A percentile compares a stretch with the other conserved stretches of the same genome.
Conservation (phyloP, 2,888 invertebrate genomes). For the Leucophenga maculata region DNA sequence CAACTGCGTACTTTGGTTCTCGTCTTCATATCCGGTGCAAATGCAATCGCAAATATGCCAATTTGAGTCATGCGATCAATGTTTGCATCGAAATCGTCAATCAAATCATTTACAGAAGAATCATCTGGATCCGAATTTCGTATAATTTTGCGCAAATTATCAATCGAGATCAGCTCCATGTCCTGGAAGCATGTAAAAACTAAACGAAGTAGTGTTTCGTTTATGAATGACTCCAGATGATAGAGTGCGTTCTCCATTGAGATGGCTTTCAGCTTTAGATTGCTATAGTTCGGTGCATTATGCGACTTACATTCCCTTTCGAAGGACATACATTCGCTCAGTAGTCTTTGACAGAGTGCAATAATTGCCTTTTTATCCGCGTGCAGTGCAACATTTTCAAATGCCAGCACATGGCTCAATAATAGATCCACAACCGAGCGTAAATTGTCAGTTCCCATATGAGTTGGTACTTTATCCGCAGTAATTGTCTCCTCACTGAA, state of each 20-base stretch:
- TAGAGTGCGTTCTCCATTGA: conserved; percentile 65
- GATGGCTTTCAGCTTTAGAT: conserved; percentile 65
- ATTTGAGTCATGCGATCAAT: conserved; percentile 69
- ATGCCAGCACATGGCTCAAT: conserved; percentile 64
- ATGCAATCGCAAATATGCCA: conserved; percentile 68
- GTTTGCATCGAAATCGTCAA: conserved; percentile 67
- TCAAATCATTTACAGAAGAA: conserved; percentile 50
- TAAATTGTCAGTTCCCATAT: conserved; percentile 55
- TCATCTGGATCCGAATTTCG: conserved; percentile 39
- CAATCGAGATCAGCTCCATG: conserved; percentile 56
- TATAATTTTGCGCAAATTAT: conserved; percentile 51
- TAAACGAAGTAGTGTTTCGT: conserved; percentile 65
- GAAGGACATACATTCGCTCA: conserved; percentile 63
- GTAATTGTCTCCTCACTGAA: conserved; percentile 43
- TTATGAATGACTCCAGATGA: conserved; percentile 65
- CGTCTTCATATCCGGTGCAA: conserved; percentile 62
- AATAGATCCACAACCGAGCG: conserved; percentile 58
- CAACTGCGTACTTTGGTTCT: conserved; percentile 67
- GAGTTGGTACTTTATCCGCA: too few relatives aligned
- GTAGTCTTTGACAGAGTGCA: conserved; percentile 63
- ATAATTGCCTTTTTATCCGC: conserved; percentile 66
- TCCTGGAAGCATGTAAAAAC: conserved; percentile 62
- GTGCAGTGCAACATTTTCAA: conserved; percentile 66
- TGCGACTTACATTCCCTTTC: conserved; percentile 56
- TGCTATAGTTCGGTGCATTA: conserved; percentile 45